phyloP scores from a whole-genome alignment of 2,888 invertebrate species.

The Oxyscelio sp. region DNA sequence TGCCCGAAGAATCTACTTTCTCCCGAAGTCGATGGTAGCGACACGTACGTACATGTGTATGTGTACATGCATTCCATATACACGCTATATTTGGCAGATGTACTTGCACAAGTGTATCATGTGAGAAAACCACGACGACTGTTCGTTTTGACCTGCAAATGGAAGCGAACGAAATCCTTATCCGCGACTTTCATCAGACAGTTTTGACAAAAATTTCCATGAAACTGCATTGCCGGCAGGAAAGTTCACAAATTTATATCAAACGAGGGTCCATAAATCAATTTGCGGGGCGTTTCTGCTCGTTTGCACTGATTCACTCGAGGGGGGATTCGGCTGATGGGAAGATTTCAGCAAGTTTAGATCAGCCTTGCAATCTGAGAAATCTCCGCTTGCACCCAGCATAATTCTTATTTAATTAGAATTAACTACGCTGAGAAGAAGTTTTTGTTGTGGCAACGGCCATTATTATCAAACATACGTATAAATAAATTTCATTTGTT shows the following conservation, averaged over 20 bases:
- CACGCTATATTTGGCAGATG: constrained; percentile 73
- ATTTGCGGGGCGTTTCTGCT: constrained; percentile 5
- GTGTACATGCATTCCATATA: constrained; percentile 58
- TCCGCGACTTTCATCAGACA: constrained; percentile 67
- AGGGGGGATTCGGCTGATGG: too few species aligned
- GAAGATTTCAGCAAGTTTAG: too few species aligned
- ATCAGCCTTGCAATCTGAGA: too few species aligned
- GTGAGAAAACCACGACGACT: constrained; percentile 63
- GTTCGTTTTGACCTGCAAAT: constrained; percentile 68
- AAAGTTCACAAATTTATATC: constrained; percentile 56
- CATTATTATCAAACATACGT: too few species aligned
- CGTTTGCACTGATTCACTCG: too few species aligned
- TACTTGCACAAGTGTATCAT: constrained; percentile 73
- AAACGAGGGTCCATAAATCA: constrained; percentile 49
- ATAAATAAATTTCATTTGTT: too few species aligned
- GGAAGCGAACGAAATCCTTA: constrained; percentile 63
- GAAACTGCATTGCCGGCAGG: constrained; percentile 36
- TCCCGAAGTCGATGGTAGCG: constrained; percentile 64
- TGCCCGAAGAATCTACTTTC: constrained; percentile 68
- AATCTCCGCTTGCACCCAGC: too few species aligned
- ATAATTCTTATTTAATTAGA: too few species aligned
- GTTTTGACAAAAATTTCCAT: constrained; percentile 69
- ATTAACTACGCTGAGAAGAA: too few species aligned
- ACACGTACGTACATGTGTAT: constrained; percentile 24
- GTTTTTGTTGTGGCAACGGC: too few species aligned